Base-by-base conservation (phyloP, 2,888 invertebrate genomes). In the Hemistola chrysoprasaria region DNA sequence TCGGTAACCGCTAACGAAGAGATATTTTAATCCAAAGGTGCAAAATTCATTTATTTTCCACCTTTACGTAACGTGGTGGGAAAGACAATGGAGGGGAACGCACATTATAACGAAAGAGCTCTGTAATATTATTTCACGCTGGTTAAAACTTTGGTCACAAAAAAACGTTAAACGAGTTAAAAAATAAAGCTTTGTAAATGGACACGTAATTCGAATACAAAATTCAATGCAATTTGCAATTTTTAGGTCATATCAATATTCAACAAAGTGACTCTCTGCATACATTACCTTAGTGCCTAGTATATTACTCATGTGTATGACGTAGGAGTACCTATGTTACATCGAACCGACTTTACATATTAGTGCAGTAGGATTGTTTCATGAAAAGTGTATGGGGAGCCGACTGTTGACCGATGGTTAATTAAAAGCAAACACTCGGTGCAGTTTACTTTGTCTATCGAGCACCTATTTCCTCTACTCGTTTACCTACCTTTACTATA, bases 341-440 rank as follows among this genome's bases (percentile, higher is more conserved):
- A 8, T 22, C 28, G 32, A 53, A 45, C 51, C 72, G 75, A 77
- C 71, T 50, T 52, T 73, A 71, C 68, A 32, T 40, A 45, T 68
- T 75, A 77, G 76, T 76, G 78, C 76, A 71, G 72, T 68, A 65
- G 71, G 69, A 79, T 76, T 76, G 81, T 78, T 76, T 78, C 74
- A 82, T 83, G 79, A 84, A 85, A 80, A 82, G 72, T 81, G 74
- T 79, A 81, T 77, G 73, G 68, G 55, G 59, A 73, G 66, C 72
- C 65, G 68, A 61, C 59, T 80, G 81, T 85, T 81, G 78, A 78
- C 80, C 68, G 72, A 70, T 66, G 76, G 78, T 80, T 87, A 85
- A 87, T 87, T 83, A 82, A 86, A 87, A 77, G 73, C 77, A 85
- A 85, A 87, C 84, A 83, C 53, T 58, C 54, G 56, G 47, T 63